Evolutionary conservation across 2,113 vertebrate genomes (phyloP).

Genomic region (Grantiella picta): DNA sequence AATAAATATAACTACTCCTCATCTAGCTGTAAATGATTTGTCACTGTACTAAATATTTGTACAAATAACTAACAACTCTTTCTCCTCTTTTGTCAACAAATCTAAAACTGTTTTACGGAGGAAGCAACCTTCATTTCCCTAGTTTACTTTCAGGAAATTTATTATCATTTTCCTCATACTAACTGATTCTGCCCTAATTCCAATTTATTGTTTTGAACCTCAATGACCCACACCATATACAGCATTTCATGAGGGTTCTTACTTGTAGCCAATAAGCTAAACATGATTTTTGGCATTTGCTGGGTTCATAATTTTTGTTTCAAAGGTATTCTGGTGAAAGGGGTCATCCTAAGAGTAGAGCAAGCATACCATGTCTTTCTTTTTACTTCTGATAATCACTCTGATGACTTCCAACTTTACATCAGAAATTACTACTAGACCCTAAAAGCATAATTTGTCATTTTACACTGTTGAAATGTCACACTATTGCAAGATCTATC

Average conservation of each 20-base stretch:
- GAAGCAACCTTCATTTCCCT: background rate
- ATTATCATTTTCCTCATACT: background rate
- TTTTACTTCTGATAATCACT: background rate
- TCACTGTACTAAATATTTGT: background rate
- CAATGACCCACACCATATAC: background rate
- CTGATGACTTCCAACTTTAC: background rate
- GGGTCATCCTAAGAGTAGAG: background rate
- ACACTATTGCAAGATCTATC: background rate
- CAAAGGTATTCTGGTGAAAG: background rate
- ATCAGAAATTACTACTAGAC: background rate
- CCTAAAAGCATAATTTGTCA: background rate
- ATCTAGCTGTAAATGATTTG: background rate
- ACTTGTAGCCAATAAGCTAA: background rate
- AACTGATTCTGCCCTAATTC: background rate
- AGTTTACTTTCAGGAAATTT: background rate
- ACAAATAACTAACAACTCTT: background rate
- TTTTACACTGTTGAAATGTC: background rate
- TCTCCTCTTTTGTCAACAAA: background rate
- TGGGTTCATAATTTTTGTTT: background rate
- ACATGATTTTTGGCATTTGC: background rate
- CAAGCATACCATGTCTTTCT: background rate
- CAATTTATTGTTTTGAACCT: background rate
- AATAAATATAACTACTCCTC: background rate
- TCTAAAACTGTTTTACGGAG: background rate
- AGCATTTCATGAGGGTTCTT: background rate